Evolutionary conservation across 1,140 invertebrate species (phyloP).

Genomic region (Bombus impatiens): DNA sequence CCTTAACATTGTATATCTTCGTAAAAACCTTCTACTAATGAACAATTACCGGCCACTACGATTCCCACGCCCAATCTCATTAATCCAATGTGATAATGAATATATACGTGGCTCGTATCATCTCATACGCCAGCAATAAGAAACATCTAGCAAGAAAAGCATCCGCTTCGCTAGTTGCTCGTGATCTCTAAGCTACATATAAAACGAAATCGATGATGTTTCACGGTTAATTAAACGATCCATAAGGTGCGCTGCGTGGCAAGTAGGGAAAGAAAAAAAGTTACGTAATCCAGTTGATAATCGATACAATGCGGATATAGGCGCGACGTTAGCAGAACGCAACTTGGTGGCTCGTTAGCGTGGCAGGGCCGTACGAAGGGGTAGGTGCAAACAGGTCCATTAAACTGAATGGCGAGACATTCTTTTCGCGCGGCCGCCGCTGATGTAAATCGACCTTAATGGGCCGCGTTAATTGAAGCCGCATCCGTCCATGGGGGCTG

Average conservation of each 20-base stretch:
- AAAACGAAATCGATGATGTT: background rate
- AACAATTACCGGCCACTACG: background rate
- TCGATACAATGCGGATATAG: constrained; percentile 32
- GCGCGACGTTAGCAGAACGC: constrained; percentile 17
- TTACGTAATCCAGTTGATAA: constrained; percentile 17
- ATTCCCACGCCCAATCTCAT: background rate
- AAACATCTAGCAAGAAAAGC: background rate
- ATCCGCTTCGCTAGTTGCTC: background rate
- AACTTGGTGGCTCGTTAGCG: constrained; percentile 53
- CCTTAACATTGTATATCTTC: too few relatives aligned
- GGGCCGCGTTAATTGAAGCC: constrained; percentile 68
- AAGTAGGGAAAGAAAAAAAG: background rate
- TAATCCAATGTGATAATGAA: background rate
- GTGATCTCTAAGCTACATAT: background rate
- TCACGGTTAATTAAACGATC: constrained; percentile 18
- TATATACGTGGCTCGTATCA: background rate
- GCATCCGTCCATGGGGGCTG: constrained; percentile 46
- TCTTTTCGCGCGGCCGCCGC: constrained; percentile 63
- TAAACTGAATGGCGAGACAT: constrained; percentile 64
- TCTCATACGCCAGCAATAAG: background rate
- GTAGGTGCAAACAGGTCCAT: constrained; percentile 71
- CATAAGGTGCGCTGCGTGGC: background rate
- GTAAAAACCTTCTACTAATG: too few relatives aligned
- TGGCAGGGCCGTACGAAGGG: constrained; percentile 52
- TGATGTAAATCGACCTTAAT: constrained; percentile 70